phyloP scores from a whole-genome alignment of 2,113 vertebrate species.

The Pterocles gutturalis region DNA sequence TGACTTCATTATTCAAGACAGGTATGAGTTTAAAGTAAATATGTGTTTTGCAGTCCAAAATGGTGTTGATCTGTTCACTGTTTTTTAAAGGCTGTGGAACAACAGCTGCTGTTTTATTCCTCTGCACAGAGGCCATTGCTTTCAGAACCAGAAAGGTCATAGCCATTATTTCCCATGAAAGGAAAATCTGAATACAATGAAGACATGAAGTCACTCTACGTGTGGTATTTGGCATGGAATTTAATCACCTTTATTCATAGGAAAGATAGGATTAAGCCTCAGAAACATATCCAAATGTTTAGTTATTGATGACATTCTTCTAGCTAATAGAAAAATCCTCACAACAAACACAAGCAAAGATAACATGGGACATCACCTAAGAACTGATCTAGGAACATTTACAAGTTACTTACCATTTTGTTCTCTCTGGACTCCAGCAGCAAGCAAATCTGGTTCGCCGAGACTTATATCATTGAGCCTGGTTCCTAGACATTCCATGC shows the following conservation, averaged over 20 bases:
- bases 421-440: constrained; percentile 95
- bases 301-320: neutral
- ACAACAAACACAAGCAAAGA: neutral
- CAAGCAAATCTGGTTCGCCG: constrained; percentile 97
- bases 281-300: neutral
- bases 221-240: neutral
- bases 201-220: neutral
- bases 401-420: constrained; percentile 89
- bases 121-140: neutral
- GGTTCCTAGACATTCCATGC: constrained; percentile 94
- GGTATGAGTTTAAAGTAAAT: neutral
- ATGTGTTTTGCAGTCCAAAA: neutral
- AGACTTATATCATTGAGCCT: constrained; percentile 98
- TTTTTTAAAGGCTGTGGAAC: neutral
- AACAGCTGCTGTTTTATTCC: neutral
- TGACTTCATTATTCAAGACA: neutral
- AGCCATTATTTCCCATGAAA: neutral
- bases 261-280: neutral
- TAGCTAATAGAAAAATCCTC: neutral
- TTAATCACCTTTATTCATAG: neutral
- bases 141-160: neutral
- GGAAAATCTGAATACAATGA: neutral
- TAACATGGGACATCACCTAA: neutral
- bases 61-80: neutral
- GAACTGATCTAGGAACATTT: neutral